A percentile compares a stretch with the other conserved stretches of the same genome.
phyloP scores from a whole-genome alignment of 1,140 invertebrate genomes.

The Zeugodacus cucurbitae region DNA sequence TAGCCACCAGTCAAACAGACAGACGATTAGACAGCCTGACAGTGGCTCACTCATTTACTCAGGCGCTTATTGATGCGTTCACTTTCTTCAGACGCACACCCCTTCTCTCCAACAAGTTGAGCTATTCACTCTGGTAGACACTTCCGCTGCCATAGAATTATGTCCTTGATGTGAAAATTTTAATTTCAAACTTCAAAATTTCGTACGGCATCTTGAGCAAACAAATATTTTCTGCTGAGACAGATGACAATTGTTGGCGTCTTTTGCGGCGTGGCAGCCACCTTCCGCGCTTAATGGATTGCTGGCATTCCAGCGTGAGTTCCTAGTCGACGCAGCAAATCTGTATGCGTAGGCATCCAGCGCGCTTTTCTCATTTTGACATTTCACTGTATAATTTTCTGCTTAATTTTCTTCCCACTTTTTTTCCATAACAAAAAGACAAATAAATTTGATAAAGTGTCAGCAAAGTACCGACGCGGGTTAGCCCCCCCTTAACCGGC shows the following conservation, averaged over 20 bases:
- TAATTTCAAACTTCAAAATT: conserved; percentile 61
- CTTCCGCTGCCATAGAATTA: conserved; percentile 53
- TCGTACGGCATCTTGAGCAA: conserved; percentile 20
- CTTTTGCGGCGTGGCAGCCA: not conserved
- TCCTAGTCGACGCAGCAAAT: not conserved
- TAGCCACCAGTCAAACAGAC: not conserved
- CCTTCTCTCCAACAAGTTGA: not conserved
- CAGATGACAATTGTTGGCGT: conserved; percentile 26
- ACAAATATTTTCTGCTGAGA: conserved; percentile 22
- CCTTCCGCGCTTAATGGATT: not conserved
- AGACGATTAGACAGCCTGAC: not conserved
- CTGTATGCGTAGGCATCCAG: not conserved
- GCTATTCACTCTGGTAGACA: not conserved
- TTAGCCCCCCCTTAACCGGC: not conserved
- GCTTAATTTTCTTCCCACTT: conserved; percentile 55
- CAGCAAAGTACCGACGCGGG: conserved; percentile 7
- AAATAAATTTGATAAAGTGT: conserved; percentile 50
- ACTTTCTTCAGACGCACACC: too few relatives aligned
- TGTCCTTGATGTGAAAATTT: conserved; percentile 58
- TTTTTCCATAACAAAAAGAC: conserved; percentile 49
- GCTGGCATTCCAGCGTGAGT: not conserved
- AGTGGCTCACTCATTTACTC: not conserved
- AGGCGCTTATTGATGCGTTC: not conserved
- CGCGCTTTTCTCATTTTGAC: conserved; percentile 45
- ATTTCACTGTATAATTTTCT: conserved; percentile 48